A percentile compares a stretch with the other conserved stretches of the same genome.
Evolutionary conservation across 2,113 vertebrate species (phyloP).

Genomic region (Ascaphus truei): DNA sequence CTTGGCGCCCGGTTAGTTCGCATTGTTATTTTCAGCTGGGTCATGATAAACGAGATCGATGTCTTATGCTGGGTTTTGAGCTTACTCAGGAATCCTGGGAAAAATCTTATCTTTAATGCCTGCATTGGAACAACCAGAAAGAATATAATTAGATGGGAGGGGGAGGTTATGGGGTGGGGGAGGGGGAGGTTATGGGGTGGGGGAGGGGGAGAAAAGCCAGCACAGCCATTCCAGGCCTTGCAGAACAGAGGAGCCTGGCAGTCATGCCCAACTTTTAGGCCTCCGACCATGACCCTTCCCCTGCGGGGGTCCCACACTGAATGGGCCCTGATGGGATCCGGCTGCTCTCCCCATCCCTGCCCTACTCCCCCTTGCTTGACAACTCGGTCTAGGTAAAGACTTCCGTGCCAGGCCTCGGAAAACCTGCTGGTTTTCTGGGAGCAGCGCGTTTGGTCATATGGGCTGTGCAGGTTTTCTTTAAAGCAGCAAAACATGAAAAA

Average conservation of each 20-base stretch:
- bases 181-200: no score
- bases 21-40: background rate
- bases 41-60: background rate
- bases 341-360: no score
- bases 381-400: no score
- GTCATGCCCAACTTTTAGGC: background rate
- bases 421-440: no score
- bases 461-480: no score
- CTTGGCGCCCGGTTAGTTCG: background rate
- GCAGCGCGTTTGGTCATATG: no score
- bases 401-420: no score
- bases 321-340: background rate
- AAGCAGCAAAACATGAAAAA: no score
- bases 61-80: constrained; percentile 1
- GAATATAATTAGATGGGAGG: background rate
- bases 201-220: no score
- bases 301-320: background rate
- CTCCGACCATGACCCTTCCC: background rate
- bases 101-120: background rate
- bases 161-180: no score
- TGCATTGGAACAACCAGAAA: no score
- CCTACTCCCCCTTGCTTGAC: no score
- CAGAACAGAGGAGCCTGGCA: background rate
- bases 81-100: constrained; percentile 17
- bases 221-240: background rate